These are phyloP conservation scores for Drosophila aff. DNA, from an alignment of 1,140 invertebrate genomes.

Conservation along the genomic window DNA sequence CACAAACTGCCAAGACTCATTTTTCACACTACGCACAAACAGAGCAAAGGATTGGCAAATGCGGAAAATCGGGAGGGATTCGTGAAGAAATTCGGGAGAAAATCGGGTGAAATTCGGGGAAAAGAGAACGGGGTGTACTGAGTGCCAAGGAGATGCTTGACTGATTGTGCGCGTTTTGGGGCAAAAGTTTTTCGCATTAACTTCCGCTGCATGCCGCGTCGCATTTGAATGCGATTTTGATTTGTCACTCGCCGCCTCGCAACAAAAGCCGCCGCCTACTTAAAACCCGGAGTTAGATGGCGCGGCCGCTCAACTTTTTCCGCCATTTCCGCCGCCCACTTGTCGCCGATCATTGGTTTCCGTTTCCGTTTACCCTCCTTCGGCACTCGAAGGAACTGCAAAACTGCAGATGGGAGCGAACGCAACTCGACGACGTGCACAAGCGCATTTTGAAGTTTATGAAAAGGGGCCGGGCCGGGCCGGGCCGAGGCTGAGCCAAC, in stretches of 20 bases:
- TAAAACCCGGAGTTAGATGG: conserved; percentile 58
- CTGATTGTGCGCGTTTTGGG: conserved; percentile 74
- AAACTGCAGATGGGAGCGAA: conserved; percentile 20
- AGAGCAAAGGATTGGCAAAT: conserved; percentile 9
- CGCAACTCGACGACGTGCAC: conserved; percentile 70
- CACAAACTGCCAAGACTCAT: conserved; percentile 74
- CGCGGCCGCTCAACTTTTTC: conserved; percentile 58
- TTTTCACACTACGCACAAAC: conserved; percentile 66
- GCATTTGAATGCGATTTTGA: conserved; percentile 83
- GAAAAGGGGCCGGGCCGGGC: conserved; percentile 50
- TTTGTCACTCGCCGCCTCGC: conserved; percentile 79
- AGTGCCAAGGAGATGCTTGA: conserved; percentile 51
- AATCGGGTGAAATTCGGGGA: background rate
- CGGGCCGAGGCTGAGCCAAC: conserved; percentile 56
- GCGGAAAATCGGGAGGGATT: conserved; percentile 1
- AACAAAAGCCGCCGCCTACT: conserved; percentile 74
- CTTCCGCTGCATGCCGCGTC: conserved; percentile 79
- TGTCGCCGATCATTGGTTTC: conserved; percentile 83
- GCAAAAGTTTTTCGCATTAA: conserved; percentile 83
- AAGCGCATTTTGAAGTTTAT: conserved; percentile 83
- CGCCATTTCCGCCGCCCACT: conserved; percentile 71
- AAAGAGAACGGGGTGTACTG: too few relatives aligned
- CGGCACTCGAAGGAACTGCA: conserved; percentile 28
- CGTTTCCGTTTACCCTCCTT: conserved; percentile 40
- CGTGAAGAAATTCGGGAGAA: conserved; percentile 9